These are phyloP conservation scores for Picus viridis DNA, from an alignment of 2,797 vertebrate genomes.

Conservation along the genomic window DNA sequence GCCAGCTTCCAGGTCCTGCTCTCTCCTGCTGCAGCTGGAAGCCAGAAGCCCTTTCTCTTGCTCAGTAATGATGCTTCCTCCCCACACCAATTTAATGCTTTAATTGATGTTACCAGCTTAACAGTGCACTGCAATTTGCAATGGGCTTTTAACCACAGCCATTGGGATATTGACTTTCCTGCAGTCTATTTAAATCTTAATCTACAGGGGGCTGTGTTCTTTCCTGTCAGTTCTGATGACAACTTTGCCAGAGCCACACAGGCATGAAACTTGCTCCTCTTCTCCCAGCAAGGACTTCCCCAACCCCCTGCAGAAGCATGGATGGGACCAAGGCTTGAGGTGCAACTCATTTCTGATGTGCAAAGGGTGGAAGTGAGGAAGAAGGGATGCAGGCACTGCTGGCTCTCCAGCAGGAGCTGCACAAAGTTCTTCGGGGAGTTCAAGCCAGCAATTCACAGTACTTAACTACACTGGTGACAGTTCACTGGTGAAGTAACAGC, in stretches of 20 bases:
- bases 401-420: not conserved
- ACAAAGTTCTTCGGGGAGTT: not conserved
- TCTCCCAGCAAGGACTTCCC: not conserved
- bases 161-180: not conserved
- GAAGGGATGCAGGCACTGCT: not conserved
- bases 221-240: not conserved
- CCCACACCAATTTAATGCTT: not conserved
- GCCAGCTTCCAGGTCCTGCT: not conserved
- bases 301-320: not conserved
- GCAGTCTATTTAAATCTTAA: not conserved
- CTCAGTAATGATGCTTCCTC: not conserved
- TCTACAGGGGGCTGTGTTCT: not conserved
- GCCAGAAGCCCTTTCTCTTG: not conserved
- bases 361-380: not conserved
- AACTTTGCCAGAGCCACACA: not conserved
- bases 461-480: not conserved
- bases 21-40: not conserved
- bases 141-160: conserved; percentile 40
- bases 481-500: not conserved
- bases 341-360: accelerated
- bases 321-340: not conserved
- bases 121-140: conserved; percentile 6
- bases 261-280: not conserved
- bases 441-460: not conserved
- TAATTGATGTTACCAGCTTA: conserved; percentile 33